These are phyloP conservation scores for Therioaphis trifolii DNA, from an alignment of 2,888 invertebrate genomes.

Conservation along the genomic window DNA sequence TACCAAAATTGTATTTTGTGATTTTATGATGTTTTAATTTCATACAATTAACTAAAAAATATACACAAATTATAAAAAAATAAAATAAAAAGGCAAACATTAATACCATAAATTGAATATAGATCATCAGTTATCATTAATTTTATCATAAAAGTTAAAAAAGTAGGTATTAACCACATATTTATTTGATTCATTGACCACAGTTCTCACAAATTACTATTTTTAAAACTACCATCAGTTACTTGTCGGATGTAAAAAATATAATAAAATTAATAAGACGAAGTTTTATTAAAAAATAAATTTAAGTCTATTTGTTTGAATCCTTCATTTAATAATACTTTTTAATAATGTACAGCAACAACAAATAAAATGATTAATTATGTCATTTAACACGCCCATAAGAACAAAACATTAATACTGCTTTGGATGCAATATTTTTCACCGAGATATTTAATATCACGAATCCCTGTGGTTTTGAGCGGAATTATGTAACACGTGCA, in stretches of 20 bases:
- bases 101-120: not conserved
- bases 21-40: too few relatives aligned
- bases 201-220: conserved; percentile 22
- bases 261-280: conserved; percentile 10
- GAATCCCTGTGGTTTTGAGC: conserved; percentile 46
- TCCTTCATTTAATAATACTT: conserved; percentile 57
- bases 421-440: conserved; percentile 53
- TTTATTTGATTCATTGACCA: conserved; percentile 47
- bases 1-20: too few relatives aligned
- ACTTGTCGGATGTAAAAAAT: conserved; percentile 42
- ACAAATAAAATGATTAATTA: conserved; percentile 43
- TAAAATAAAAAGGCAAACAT: not conserved
- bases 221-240: conserved; percentile 23
- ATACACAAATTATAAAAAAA: not conserved
- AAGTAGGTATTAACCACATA: not conserved
- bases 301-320: conserved; percentile 53
- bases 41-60: too few relatives aligned
- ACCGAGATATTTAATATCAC: conserved; percentile 44
- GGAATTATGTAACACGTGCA: conserved; percentile 54
- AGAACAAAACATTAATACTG: conserved; percentile 28
- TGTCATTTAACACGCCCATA: conserved; percentile 52
- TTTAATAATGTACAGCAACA: conserved; percentile 50
- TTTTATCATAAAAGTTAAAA: not conserved
- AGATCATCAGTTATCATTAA: not conserved
- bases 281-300: conserved; percentile 58